Base-by-base conservation (phyloP, 2,113 vertebrate genomes). In the Terrapene triunguis region DNA sequence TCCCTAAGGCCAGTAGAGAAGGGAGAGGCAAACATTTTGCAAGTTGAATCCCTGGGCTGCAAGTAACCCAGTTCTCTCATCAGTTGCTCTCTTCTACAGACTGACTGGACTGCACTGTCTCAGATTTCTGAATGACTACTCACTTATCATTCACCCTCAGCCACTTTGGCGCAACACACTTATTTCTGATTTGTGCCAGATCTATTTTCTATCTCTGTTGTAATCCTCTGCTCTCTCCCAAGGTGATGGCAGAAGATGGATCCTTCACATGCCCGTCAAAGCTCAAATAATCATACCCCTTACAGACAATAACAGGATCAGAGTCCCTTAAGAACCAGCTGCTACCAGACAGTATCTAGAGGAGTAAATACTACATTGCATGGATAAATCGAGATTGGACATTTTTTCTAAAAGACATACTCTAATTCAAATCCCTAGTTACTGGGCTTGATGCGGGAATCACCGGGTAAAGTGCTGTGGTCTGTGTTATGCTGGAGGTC, bases 71-170 rank as follows among this genome's bases (percentile, higher is more conserved):
- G 57, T 76, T 92, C 82, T 85, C 80, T 92, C 88, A 80, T 82
- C 82, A 80, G 76, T 89, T 91, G 92, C 80, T 92, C 80, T 76
- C 80, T 65, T 89, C 87, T 38, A 82, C 59, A n/a, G 91, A 84
- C 57, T 5, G 57, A 32, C 72, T 88, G 84, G 88, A 38, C 48
- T 85, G 51, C 53, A 47, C 53, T 89, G 57, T n/a, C 25, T 51
- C 3, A 80, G 25, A 29, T 0, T 94, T 89, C 92, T 88, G 87
- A 94, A 83, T 17, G 0, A 1, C 38, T 80, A 42, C 5, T 11
- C 72, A 42, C 22, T 19, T 76, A 42, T 74, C 22, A 25, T 44
- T 76, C 42, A 44, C 22, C 82, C 85, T 85, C 88, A 91, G 90
- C 42, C 76, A 44, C 76, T 72, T 83, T 87, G 69, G 80, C 83